Percentiles rank a stretch among this genome's conserved stretches.
phyloP scores from a whole-genome alignment of 2,797 vertebrate genomes.

The Lagodon rhomboides region DNA sequence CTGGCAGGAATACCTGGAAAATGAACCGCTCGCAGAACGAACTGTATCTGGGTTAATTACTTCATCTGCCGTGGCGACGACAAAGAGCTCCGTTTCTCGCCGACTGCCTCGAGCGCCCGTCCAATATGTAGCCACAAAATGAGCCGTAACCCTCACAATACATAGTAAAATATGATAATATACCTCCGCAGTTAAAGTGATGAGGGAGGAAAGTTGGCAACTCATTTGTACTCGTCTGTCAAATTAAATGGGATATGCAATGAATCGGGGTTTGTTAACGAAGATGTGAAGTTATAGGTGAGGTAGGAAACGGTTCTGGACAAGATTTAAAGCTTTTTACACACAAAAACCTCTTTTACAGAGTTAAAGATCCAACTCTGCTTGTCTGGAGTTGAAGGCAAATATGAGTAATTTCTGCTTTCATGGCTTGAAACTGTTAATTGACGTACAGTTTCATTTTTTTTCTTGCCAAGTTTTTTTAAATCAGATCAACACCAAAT shows the following conservation, averaged over 20 bases:
- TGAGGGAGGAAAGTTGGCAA: not conserved
- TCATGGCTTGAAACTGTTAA: too few relatives aligned
- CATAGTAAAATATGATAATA: not conserved
- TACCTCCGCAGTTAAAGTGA: not conserved
- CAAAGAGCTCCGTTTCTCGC: slow-evolving; percentile 20
- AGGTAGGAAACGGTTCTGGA: not conserved
- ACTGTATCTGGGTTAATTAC: slow-evolving; percentile 78
- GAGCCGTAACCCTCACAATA: slow-evolving; percentile 6
- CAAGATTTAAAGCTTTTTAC: not conserved
- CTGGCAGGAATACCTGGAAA: slow-evolving; percentile 68
- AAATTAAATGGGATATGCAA: not conserved
- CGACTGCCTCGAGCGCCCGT: slow-evolving; percentile 33
- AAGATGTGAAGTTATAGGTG: too few relatives aligned
- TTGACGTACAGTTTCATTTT: too few relatives aligned
- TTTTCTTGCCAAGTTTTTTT: too few relatives aligned
- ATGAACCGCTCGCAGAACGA: slow-evolving; percentile 61
- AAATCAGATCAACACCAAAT: too few relatives aligned
- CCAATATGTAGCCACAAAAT: slow-evolving; percentile 15
- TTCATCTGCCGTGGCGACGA: slow-evolving; percentile 48
- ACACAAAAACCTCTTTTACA: not conserved
- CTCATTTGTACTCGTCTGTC: not conserved
- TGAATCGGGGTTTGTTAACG: not conserved
- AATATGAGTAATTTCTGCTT: too few relatives aligned
- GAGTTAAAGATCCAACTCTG: not conserved
- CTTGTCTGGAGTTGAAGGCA: too few relatives aligned